phyloP scores from a whole-genome alignment of 2,113 vertebrate genomes.

The Megaceryle maxima region DNA sequence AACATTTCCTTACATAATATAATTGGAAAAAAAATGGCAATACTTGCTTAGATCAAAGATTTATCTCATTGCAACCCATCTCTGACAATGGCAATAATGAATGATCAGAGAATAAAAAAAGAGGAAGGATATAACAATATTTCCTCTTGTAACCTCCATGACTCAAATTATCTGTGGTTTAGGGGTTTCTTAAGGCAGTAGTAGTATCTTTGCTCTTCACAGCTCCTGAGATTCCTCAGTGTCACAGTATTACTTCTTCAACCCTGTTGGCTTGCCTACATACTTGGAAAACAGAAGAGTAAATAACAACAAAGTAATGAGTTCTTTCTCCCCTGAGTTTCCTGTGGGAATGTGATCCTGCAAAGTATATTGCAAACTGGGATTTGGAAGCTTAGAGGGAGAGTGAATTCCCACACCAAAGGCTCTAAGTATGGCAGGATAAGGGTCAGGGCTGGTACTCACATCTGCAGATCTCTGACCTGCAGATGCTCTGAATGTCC shows the following conservation, averaged over 20 bases:
- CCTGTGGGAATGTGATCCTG: not conserved
- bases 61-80: not conserved
- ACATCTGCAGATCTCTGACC: not conserved
- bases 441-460: not conserved
- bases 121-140: not conserved
- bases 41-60: not conserved
- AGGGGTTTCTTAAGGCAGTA: not conserved
- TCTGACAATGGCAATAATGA: not conserved
- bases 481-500: not conserved
- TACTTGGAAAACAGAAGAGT: not conserved
- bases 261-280: not conserved
- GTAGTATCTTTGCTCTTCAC: not conserved
- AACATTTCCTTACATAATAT: not conserved
- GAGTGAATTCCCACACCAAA: fast-evolving
- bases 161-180: not conserved
- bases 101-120: not conserved
- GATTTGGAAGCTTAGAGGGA: not conserved
- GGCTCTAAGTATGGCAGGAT: not conserved
- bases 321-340: not conserved
- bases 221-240: not conserved
- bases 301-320: not conserved
- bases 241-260: not conserved
- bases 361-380: not conserved
- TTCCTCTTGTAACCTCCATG: not conserved
- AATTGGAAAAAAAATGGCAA: not conserved